A percentile compares a stretch with the other conserved stretches of the same genome.
These are phyloP conservation scores for Cantharis lateralis DNA, from an alignment of 2,888 invertebrate species.

Conservation along the genomic window DNA sequence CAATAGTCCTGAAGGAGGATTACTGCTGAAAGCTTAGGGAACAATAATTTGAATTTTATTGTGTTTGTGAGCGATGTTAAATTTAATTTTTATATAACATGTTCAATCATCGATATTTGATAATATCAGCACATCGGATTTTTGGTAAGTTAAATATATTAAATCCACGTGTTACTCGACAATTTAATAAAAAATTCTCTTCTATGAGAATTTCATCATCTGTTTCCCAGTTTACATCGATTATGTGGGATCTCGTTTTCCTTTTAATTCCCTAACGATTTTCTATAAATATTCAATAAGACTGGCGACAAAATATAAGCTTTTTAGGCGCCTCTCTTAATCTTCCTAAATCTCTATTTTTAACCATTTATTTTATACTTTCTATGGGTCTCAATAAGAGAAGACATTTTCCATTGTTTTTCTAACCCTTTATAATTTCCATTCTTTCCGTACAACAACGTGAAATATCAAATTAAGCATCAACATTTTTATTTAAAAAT, in stretches of 20 bases:
- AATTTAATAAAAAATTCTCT: not conserved
- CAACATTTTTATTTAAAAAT: not conserved
- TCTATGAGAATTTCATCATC: not conserved
- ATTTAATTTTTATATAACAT: too few species aligned
- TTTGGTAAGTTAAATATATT: not conserved
- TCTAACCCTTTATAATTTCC: not conserved
- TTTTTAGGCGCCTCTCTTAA: slow-evolving; percentile 1
- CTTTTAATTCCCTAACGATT: slow-evolving; percentile 1
- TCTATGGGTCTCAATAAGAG: not conserved
- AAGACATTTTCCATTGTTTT: not conserved
- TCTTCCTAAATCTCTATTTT: not conserved
- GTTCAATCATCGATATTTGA: too few species aligned
- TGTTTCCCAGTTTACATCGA: not conserved
- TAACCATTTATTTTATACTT: not conserved
- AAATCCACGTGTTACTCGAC: not conserved
- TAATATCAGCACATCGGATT: not conserved
- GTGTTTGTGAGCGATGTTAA: too few species aligned
- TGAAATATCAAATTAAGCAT: not conserved
- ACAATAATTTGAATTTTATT: too few species aligned
- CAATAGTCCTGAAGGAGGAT: too few species aligned
- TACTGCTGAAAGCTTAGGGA: too few species aligned
- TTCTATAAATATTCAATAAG: slow-evolving; percentile 1
- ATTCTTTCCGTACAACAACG: not conserved
- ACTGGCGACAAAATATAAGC: slow-evolving; percentile 2
- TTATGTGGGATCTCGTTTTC: not conserved